These are phyloP conservation scores for Caenorhabditis remanei DNA, from an alignment of 1,140 invertebrate genomes.

Conservation along the genomic window DNA sequence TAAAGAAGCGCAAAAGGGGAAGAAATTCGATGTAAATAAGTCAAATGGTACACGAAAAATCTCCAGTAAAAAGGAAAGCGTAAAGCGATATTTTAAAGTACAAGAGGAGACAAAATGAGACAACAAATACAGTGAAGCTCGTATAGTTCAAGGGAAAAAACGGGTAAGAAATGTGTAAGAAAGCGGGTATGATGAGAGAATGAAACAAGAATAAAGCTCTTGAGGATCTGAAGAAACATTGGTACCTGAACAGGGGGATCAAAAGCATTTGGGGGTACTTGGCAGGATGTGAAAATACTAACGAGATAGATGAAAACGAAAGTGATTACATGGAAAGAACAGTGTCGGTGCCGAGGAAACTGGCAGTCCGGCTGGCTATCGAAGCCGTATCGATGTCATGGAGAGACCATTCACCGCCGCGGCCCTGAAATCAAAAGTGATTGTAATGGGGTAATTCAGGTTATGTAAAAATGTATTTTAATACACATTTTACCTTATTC, in stretches of 20 bases:
- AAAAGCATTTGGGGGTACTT: conserved; percentile 20
- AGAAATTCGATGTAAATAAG: conserved; percentile 28
- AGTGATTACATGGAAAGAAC: conserved; percentile 61
- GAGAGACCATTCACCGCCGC: conserved; percentile 78
- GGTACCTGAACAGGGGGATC: conserved; percentile 1
- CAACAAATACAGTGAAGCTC: conserved; percentile 23
- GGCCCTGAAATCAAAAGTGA: neutral
- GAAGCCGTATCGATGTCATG: conserved; percentile 64
- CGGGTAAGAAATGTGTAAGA: neutral
- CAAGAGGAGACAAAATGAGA: neutral
- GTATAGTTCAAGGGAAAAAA: neutral
- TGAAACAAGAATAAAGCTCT: conserved; percentile 53
- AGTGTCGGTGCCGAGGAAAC: conserved; percentile 58
- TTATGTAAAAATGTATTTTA: neutral
- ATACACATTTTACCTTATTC: too few species aligned
- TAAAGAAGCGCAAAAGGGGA: neutral
- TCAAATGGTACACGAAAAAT: conserved; percentile 3
- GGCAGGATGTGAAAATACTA: neutral
- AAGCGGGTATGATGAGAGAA: conserved; percentile 13
- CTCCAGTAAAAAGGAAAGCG: neutral
- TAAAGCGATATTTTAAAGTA: conserved; percentile 55
- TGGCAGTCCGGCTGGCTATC: conserved; percentile 57
- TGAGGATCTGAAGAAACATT: conserved; percentile 15
- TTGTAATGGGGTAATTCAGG: too few species aligned
- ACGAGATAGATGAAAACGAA: neutral